Percentiles rank a stretch among this genome's conserved stretches.
phyloP scores from a whole-genome alignment of 2,113 vertebrate genomes.

The Lethenteron reissneri region DNA sequence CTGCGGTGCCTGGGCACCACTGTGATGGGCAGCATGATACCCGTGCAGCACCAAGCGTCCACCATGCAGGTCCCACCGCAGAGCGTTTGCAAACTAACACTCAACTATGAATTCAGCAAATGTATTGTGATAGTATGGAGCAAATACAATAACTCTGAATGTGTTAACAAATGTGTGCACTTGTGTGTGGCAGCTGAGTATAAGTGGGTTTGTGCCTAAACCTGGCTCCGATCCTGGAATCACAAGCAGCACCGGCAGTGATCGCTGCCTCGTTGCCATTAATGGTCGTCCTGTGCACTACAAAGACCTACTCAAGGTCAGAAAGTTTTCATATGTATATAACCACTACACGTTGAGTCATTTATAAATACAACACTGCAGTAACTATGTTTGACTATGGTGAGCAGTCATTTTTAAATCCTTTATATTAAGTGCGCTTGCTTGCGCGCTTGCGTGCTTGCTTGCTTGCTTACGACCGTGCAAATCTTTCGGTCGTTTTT shows the following conservation, averaged over 20 bases:
- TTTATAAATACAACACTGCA: too few species aligned
- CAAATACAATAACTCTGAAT: too few species aligned
- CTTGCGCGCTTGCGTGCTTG: too few species aligned
- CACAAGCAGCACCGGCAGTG: conserved; percentile 44
- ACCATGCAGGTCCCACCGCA: neutral
- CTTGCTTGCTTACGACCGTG: too few species aligned
- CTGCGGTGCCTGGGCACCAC: conserved; percentile 53
- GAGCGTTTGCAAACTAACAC: neutral
- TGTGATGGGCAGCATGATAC: conserved; percentile 42
- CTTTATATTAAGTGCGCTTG: too few species aligned
- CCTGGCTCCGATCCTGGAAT: conserved; percentile 31
- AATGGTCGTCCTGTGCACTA: conserved; percentile 59
- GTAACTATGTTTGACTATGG: too few species aligned
- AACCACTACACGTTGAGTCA: neutral
- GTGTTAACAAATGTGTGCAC: too few species aligned
- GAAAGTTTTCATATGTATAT: too few species aligned
- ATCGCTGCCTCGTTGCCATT: conserved; percentile 61
- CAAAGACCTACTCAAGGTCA: conserved; percentile 79
- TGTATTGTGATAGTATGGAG: too few species aligned
- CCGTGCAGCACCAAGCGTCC: conserved; percentile 34
- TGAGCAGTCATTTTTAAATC: too few species aligned
- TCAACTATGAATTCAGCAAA: too few species aligned
- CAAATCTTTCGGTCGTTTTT: too few species aligned
- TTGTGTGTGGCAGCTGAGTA: conserved; percentile 32
- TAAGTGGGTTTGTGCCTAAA: conserved; percentile 70